Percentiles rank a stretch among this genome's conserved stretches.
Evolutionary conservation across 2,797 vertebrate species (phyloP).

Genomic region (Zalophus californianus): DNA sequence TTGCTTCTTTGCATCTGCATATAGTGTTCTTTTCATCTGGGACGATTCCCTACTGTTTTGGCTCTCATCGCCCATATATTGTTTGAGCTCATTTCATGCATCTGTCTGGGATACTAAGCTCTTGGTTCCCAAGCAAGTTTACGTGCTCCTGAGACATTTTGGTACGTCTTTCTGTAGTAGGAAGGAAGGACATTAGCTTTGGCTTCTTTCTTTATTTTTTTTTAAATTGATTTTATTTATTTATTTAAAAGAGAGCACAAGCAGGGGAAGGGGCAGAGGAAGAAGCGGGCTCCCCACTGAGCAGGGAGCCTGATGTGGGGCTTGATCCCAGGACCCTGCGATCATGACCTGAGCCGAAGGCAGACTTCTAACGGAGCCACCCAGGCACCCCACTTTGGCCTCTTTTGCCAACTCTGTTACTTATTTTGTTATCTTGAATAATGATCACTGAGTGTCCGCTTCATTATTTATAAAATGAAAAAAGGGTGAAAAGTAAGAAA

Average conservation of each 20-base stretch:
- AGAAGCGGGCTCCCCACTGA: neutral
- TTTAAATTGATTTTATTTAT: neutral
- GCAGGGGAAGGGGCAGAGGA: neutral
- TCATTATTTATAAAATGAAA: constrained; percentile 43
- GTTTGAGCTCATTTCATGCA: neutral
- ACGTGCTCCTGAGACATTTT: neutral
- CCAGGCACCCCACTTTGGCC: neutral
- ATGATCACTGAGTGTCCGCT: constrained; percentile 11
- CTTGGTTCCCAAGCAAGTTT: neutral
- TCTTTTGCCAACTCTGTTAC: neutral
- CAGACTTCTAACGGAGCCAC: neutral
- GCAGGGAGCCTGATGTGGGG: neutral
- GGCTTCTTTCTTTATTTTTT: neutral
- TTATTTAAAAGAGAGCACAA: neutral
- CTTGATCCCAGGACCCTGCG: neutral
- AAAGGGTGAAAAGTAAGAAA: neutral
- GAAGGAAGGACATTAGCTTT: neutral
- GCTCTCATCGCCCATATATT: neutral
- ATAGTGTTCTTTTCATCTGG: neutral
- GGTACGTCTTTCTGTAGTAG: neutral
- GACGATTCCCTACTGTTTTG: neutral
- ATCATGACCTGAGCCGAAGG: neutral
- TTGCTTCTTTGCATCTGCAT: neutral
- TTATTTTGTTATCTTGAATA: neutral
- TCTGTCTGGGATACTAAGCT: neutral